These are phyloP conservation scores for Muscina levida DNA, from an alignment of 2,888 invertebrate species.

Conservation along the genomic window DNA sequence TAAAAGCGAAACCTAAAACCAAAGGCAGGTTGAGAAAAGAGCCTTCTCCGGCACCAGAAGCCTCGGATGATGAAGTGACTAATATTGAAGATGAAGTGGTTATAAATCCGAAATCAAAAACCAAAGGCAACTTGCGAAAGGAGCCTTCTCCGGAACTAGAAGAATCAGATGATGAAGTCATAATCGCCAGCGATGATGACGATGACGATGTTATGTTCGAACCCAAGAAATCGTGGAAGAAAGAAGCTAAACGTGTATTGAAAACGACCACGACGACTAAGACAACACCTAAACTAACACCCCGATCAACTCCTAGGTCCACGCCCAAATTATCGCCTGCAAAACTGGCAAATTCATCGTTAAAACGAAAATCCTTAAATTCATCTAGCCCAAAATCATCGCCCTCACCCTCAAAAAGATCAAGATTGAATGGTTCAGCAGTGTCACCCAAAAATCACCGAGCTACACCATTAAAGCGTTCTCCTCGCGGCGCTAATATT, in stretches of 20 bases:
- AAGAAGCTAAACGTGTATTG: slow-evolving; percentile 40
- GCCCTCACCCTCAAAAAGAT: slow-evolving; percentile 67
- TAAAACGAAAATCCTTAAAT: slow-evolving; percentile 39
- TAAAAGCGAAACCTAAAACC: not conserved
- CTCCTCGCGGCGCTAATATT: slow-evolving; percentile 40
- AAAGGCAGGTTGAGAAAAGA: not conserved
- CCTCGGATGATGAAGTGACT: slow-evolving; percentile 67
- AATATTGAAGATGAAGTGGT: slow-evolving; percentile 35
- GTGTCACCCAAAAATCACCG: slow-evolving; percentile 47
- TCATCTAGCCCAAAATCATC: slow-evolving; percentile 47
- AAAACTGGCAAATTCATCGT: slow-evolving; percentile 18
- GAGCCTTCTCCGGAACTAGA: slow-evolving; percentile 20
- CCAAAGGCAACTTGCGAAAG: no score
- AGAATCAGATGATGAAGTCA: slow-evolving; percentile 67
- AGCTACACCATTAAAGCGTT: slow-evolving; percentile 49
- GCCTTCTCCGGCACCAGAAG: slow-evolving; percentile 35
- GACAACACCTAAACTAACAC: slow-evolving; percentile 38
- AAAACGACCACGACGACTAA: slow-evolving; percentile 16
- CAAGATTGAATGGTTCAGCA: slow-evolving; percentile 34
- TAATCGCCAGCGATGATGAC: slow-evolving; percentile 73
- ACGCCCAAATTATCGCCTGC: slow-evolving; percentile 46
- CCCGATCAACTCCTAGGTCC: slow-evolving; percentile 39
- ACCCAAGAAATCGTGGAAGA: slow-evolving; percentile 62
- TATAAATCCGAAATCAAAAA: not conserved
- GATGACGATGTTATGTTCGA: slow-evolving; percentile 67